Evolutionary conservation across 2,113 vertebrate genomes (phyloP).

Genomic region (Thalassoma bifasciatum): DNA sequence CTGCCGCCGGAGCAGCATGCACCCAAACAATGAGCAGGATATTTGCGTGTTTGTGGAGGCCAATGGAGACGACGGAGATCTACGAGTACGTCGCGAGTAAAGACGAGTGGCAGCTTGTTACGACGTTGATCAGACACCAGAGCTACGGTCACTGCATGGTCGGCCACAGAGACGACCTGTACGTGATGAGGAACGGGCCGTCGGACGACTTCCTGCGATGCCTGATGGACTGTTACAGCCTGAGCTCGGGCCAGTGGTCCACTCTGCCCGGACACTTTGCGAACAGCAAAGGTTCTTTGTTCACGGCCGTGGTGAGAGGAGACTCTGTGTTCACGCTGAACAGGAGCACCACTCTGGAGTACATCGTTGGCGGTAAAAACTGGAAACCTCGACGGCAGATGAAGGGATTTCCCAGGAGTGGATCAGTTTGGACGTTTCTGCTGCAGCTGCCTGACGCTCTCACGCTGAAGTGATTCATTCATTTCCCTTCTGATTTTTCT

Average conservation of each 20-base stretch:
- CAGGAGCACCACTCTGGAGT: slow-evolving; percentile 86
- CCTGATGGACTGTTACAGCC: slow-evolving; percentile 88
- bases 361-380: slow-evolving; percentile 79
- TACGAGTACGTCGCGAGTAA: slow-evolving; percentile 80
- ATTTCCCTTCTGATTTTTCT: not conserved
- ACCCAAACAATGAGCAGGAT: slow-evolving; percentile 87
- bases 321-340: slow-evolving; percentile 90
- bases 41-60: slow-evolving; percentile 92
- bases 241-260: slow-evolving; percentile 87
- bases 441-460: slow-evolving; percentile 81
- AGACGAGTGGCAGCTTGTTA: slow-evolving; percentile 83
- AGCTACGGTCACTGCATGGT: slow-evolving; percentile 94
- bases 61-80: slow-evolving; percentile 88
- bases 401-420: slow-evolving; percentile 88
- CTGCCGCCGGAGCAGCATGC: slow-evolving; percentile 83
- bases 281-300: slow-evolving; percentile 93
- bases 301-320: slow-evolving; percentile 85
- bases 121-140: slow-evolving; percentile 85
- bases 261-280: slow-evolving; percentile 89
- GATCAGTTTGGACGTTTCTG: slow-evolving; percentile 90
- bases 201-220: slow-evolving; percentile 91
- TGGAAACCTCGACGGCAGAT: slow-evolving; percentile 87
- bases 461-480: not conserved
- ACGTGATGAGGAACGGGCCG: slow-evolving; percentile 91
- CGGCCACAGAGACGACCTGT: slow-evolving; percentile 90